Evolutionary conservation across 2,797 vertebrate species (phyloP), one percentile per base, ranked within the genome.

Genomic region (Remorina albescens): DNA sequence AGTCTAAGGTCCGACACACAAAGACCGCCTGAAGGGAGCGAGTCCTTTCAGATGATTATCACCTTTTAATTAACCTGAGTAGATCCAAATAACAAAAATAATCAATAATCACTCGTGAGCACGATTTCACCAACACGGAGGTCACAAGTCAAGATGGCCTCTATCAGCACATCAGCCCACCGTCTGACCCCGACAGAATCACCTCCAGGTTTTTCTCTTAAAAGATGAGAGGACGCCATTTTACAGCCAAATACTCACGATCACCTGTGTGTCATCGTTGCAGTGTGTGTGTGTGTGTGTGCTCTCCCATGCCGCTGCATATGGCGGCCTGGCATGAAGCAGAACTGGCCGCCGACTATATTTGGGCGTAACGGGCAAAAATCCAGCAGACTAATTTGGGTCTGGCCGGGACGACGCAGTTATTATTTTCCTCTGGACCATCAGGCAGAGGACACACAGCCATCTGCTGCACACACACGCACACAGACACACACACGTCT

Each of bases 371-470:
- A 95, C 95, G 95, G 96, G 96, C 96, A 89, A 89, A 90, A 93
- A 94, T 96, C 96, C 96, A 97, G 96, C 95, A 96, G 95, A 86
- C 89, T 92, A 91, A 93, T 93, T 91, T 93, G 88, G 83, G 78
- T 85, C 82, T 91, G 97, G 96, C 96, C 91, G 93, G 94, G 96
- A 97, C 96, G 95, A 96, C 94, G 95, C 96, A 96, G 97, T 97
- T 97, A 97, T 97, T 97, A 98, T 97, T 97, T 97, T 98, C 95
- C 96, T 96, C 76, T 88, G 76, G 96, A 96, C 96, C 97, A 97
- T 97, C 96, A 96, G 96, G 95, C 95, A 96, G 96, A 97, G 96
- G 96, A 96, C 95, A 97, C 96, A 95, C 94, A 95, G 95, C 97
- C 97, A 98, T 98, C 97, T 98, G 97, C 96, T 97, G 95, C 51